Evolutionary conservation across 1,140 invertebrate genomes (phyloP).

Genomic region (Drosophila punjabiensis): DNA sequence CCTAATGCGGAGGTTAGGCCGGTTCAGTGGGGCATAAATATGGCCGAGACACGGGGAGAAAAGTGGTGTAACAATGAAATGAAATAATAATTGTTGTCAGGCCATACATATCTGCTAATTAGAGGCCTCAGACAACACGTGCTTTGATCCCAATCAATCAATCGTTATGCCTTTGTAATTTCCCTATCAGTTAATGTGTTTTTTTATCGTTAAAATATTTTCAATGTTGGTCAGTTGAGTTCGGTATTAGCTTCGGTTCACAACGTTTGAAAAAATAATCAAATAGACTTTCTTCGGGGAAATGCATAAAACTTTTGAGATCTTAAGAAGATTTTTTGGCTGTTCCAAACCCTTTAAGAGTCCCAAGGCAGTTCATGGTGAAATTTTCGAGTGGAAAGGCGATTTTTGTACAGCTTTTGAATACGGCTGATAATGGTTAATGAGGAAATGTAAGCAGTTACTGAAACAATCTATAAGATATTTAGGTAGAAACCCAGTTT

Average conservation of each 20-base stretch:
- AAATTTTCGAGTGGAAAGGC: slow-evolving; percentile 5
- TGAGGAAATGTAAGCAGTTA: not conserved
- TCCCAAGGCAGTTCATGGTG: slow-evolving; percentile 3
- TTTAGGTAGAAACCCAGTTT: not conserved
- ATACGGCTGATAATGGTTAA: slow-evolving; percentile 54
- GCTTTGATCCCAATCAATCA: slow-evolving; percentile 45
- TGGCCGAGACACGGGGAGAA: slow-evolving; percentile 1
- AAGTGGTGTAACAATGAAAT: not conserved
- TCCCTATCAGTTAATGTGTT: slow-evolving; percentile 33
- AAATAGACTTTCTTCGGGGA: slow-evolving; percentile 35
- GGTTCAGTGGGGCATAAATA: slow-evolving; percentile 47
- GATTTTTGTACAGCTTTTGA: slow-evolving; percentile 41
- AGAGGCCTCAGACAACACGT: slow-evolving; percentile 12
- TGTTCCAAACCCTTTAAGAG: slow-evolving; percentile 27
- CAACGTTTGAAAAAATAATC: slow-evolving; percentile 13
- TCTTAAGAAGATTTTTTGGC: slow-evolving; percentile 30
- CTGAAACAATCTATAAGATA: no score
- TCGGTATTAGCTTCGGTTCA: slow-evolving; percentile 32
- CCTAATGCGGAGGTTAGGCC: slow-evolving; percentile 28
- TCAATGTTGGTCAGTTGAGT: slow-evolving; percentile 36
- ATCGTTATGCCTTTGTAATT: slow-evolving; percentile 22
- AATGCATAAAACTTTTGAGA: slow-evolving; percentile 62
- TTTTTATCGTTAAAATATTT: slow-evolving; percentile 5
- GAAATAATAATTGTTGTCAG: slow-evolving; percentile 23
- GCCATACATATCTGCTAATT: slow-evolving; percentile 18